Evolutionary conservation across 2,888 invertebrate species (phyloP).

Genomic region (Toxonevra muliebris): DNA sequence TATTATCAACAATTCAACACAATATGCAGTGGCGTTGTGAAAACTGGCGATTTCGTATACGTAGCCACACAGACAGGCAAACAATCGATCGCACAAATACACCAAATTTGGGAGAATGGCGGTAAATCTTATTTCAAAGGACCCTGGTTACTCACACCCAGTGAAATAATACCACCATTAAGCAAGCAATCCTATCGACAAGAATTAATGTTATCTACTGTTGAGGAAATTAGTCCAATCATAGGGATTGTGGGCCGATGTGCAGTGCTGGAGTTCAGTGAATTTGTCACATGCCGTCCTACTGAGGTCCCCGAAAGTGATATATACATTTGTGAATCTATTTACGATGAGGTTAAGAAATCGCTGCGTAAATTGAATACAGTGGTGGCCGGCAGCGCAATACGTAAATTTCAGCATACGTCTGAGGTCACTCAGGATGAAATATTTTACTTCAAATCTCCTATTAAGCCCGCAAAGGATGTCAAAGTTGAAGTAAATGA

Average conservation of each 20-base stretch:
- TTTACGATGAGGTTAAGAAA: conserved; percentile 88
- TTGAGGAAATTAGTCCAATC: conserved; percentile 91
- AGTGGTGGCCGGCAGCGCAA: conserved; percentile 67
- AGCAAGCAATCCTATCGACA: conserved; percentile 88
- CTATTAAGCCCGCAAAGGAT: conserved; percentile 70
- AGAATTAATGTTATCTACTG: conserved; percentile 89
- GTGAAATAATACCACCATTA: conserved; percentile 80
- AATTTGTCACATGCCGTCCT: conserved; percentile 88
- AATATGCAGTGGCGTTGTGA: conserved; percentile 81
- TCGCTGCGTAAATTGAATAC: conserved; percentile 74
- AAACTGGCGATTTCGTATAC: conserved; percentile 94
- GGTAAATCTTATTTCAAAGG: conserved; percentile 93
- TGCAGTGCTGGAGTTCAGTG: conserved; percentile 87
- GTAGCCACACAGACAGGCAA: conserved; percentile 90
- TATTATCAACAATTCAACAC: conserved; percentile 95
- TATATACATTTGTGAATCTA: conserved; percentile 90
- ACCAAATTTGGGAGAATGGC: conserved; percentile 94
- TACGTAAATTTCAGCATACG: conserved; percentile 84
- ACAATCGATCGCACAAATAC: conserved; percentile 92
- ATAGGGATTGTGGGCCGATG: conserved; percentile 93
- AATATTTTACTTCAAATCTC: conserved; percentile 78
- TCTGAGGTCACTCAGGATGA: conserved; percentile 93
- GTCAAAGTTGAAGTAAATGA: conserved; percentile 54
- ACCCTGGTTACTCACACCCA: conserved; percentile 89
- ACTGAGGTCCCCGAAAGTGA: conserved; percentile 94